phyloP scores from a whole-genome alignment of 1,140 invertebrate species.

The Drosophila pruinosa region DNA sequence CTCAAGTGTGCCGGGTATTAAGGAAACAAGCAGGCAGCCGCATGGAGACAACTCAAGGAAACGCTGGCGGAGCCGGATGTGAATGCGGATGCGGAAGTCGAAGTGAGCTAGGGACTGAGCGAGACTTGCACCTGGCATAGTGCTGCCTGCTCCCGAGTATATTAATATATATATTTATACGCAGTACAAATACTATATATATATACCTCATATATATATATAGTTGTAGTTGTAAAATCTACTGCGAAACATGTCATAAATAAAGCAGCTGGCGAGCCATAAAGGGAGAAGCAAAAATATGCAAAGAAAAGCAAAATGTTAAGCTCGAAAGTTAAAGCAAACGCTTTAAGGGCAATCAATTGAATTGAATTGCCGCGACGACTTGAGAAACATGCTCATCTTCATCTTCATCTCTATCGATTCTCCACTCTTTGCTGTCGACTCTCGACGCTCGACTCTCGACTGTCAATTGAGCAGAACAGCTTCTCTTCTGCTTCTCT shows the following conservation, averaged over 20 bases:
- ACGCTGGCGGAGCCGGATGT: slow-evolving; percentile 49
- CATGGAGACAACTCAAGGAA: slow-evolving; percentile 20
- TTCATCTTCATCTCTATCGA: background rate
- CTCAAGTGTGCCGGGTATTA: background rate
- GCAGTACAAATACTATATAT: too few species aligned
- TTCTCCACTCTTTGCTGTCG: background rate
- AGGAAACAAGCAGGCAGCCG: slow-evolving; percentile 10
- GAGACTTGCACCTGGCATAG: slow-evolving; percentile 12
- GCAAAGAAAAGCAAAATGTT: background rate
- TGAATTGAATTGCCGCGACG: background rate
- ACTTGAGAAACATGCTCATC: background rate
- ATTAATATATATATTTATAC: background rate
- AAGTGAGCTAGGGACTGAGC: background rate
- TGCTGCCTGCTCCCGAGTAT: background rate
- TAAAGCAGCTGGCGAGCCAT: slow-evolving; percentile 58
- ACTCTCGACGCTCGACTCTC: slow-evolving; percentile 24
- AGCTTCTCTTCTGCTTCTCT: background rate
- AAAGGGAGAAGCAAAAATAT: slow-evolving; percentile 22
- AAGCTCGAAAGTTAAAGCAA: background rate
- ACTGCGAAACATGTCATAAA: slow-evolving; percentile 53
- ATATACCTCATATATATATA: background rate
- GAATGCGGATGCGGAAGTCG: slow-evolving; percentile 39
- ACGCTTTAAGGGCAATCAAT: slow-evolving; percentile 15
- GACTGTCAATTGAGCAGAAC: slow-evolving; percentile 44
- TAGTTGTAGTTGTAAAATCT: slow-evolving; percentile 17